Conservation (phyloP, 2,888 invertebrate genomes). For the Acronicta alni region DNA sequence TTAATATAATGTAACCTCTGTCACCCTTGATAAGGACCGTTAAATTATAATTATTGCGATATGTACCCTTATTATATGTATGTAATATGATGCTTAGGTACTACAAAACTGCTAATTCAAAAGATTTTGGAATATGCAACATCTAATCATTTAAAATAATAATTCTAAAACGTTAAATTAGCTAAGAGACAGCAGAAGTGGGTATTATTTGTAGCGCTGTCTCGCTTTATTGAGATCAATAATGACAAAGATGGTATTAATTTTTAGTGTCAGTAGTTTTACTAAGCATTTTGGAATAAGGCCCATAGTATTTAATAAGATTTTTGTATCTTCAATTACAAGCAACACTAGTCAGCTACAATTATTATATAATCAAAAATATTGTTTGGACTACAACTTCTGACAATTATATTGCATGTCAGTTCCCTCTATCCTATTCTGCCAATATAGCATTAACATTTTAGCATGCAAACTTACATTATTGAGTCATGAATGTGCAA, state of each 20-base stretch:
- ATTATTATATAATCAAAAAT: constrained; percentile 55
- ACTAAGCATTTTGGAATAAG: not conserved
- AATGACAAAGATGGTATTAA: not conserved
- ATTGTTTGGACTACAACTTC: constrained; percentile 39
- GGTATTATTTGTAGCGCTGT: not conserved
- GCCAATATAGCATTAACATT: constrained; percentile 17
- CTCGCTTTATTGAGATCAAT: not conserved
- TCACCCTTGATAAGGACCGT: constrained; percentile 56
- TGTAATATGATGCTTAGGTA: constrained; percentile 28
- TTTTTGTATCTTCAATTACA: constrained; percentile 65
- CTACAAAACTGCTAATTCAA: constrained; percentile 21
- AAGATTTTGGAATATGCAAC: not conserved
- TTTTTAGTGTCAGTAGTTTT: not conserved
- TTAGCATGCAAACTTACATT: constrained; percentile 24
- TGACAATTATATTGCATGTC: constrained; percentile 15
- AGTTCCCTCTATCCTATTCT: constrained; percentile 16
- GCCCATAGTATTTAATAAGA: constrained; percentile 45
- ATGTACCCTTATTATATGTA: not conserved
- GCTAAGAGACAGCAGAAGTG: not conserved
- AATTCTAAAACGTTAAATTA: not conserved
- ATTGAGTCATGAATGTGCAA: constrained; percentile 42
- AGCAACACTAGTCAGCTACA: constrained; percentile 79
- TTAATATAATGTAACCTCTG: constrained; percentile 68
- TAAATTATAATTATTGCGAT: constrained; percentile 47
- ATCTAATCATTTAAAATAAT: constrained; percentile 36